Evolutionary conservation across 1,140 invertebrate species (phyloP), one percentile per base, ranked within the genome.

Genomic region (Mamestra configurata): DNA sequence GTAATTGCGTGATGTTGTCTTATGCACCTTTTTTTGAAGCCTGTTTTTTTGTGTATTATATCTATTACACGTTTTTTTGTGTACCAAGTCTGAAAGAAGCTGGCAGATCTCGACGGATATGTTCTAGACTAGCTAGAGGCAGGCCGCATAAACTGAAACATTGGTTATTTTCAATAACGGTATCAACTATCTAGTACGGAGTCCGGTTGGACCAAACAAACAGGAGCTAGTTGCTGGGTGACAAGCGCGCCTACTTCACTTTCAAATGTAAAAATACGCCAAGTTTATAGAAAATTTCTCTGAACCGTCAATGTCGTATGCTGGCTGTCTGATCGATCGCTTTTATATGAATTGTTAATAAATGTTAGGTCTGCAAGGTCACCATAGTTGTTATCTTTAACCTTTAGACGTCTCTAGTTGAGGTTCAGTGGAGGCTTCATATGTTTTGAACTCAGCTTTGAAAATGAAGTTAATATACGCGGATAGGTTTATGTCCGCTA

Each of bases 211-310:
- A 72, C 70, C 49, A 72, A 49, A 72, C 70, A 35, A 72, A 72
- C 70, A 31, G 70, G 70, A 72, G 46, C 70, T 35, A 20, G 70
- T 2, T 10, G 8, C n/a, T 37, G 18, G 49, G 31, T 18, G n/a
- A 37, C 31, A 37, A 11, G 59, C 31, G 11, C 35, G 35, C 35
- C 43, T 10, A 53, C 24, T 27, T 53, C 24, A 72, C 70, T 72
- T 72, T 72, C 70, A 53, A 53, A 43, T 72, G 49, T 72, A 72
- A 53, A 70, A 46, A 70, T 70, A 46, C 18, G 10, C 18, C 31
- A 15, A 68, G 18, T 24, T 68, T 43, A 68, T 68, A 46, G 20
- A 27, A 70, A 46, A 46, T 70, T 70, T 70, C 66, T 20, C 43
- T 27, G 40, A 27, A 7, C 18, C 40, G 10, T 46, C 24, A 27